Conservation (phyloP, 1,140 invertebrate genomes). For the Trachelipus rathkii region DNA sequence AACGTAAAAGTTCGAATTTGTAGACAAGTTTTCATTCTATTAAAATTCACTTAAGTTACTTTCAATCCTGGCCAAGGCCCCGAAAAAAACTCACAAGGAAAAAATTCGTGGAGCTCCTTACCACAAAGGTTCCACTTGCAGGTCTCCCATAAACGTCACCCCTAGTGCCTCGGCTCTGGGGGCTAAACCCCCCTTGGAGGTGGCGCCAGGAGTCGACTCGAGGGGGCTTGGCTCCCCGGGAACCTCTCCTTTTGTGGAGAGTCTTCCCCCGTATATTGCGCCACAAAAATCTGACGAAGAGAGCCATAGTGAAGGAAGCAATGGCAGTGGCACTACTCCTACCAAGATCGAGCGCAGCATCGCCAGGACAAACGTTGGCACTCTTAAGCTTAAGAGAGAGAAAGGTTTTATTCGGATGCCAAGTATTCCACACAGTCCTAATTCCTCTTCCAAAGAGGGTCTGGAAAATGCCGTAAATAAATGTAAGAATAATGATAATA, state of each 20-base stretch:
- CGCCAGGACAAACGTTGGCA: slow-evolving; percentile 2
- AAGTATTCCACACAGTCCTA: neutral
- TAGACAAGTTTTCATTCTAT: too few relatives aligned
- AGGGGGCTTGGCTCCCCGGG: neutral
- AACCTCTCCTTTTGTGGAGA: neutral
- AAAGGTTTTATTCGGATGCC: neutral
- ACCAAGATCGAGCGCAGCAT: neutral
- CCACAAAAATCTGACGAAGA: neutral
- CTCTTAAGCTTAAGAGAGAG: slow-evolving; percentile 4
- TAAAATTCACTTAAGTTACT: neutral
- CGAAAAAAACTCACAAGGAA: neutral
- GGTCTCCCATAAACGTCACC: neutral
- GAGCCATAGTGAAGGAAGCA: neutral
- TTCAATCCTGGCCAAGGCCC: slow-evolving; percentile 1
- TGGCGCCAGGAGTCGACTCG: slow-evolving; percentile 3
- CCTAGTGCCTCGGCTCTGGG: slow-evolving; percentile 9
- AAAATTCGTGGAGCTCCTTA: neutral
- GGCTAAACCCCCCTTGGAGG: neutral
- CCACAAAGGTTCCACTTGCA: neutral
- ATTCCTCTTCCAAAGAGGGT: neutral
- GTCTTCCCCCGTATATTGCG: neutral
- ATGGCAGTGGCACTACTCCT: neutral
- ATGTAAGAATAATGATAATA: neutral
- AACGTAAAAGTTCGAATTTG: too few relatives aligned
- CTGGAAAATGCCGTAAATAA: neutral